phyloP scores from a whole-genome alignment of 2,888 invertebrate species.

The Actias luna region DNA sequence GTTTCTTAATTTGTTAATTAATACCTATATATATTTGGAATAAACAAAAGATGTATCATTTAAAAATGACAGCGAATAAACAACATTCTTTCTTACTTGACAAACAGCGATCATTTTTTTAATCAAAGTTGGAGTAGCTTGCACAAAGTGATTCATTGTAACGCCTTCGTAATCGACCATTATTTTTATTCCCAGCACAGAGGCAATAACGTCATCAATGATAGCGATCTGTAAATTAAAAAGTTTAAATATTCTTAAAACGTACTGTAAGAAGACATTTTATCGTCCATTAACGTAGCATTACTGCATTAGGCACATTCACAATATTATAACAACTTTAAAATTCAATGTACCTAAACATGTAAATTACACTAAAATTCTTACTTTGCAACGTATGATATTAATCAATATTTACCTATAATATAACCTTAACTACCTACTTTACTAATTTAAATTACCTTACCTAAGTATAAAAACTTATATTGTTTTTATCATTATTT shows the following conservation, averaged over 20 bases:
- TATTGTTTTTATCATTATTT: no score
- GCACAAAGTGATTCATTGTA: conserved; percentile 80
- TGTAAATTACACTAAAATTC: no score
- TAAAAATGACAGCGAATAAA: not conserved
- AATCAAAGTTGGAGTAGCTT: conserved; percentile 80
- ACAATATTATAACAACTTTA: no score
- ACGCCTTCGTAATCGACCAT: conserved; percentile 66
- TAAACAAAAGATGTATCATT: no score
- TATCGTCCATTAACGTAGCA: not conserved
- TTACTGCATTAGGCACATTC: not conserved
- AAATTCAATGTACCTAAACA: no score
- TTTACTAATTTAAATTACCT: no score
- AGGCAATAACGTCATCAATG: conserved; percentile 83
- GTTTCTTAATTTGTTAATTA: no score
- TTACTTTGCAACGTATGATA: no score
- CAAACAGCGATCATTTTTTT: conserved; percentile 80
- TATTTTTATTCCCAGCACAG: conserved; percentile 75
- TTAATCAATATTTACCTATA: no score
- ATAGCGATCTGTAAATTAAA: conserved; percentile 71
- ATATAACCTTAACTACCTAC: no score
- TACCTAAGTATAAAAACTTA: no score
- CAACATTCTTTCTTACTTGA: conserved; percentile 46
- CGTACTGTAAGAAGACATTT: not conserved
- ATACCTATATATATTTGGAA: no score
- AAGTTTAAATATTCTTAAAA: not conserved